A percentile compares a stretch with the other conserved stretches of the same genome.
phyloP scores from a whole-genome alignment of 2,113 vertebrate genomes.

The Apteryx owenii region DNA sequence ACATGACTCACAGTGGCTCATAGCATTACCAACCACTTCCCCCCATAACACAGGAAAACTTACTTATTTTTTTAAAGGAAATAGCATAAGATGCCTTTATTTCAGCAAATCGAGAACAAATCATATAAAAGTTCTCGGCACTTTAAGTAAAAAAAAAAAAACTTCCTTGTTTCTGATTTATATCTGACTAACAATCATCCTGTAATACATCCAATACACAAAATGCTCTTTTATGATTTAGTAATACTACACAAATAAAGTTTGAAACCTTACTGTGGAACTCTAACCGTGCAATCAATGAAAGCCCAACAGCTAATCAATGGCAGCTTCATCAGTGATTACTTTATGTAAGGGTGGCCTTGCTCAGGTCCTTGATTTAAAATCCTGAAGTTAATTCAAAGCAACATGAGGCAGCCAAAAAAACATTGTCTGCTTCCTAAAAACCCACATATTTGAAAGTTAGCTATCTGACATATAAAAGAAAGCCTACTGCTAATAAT shows the following conservation, averaged over 20 bases:
- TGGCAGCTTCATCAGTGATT: conserved; percentile 52
- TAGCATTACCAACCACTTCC: neutral
- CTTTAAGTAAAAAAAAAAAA: neutral
- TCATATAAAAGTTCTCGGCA: neutral
- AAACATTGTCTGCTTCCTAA: neutral
- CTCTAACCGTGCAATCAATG: conserved; percentile 52
- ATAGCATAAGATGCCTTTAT: neutral
- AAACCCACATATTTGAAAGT: neutral
- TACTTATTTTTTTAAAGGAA: neutral
- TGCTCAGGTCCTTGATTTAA: conserved; percentile 32
- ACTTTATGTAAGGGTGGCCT: neutral
- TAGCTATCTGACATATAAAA: neutral
- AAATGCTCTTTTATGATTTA: conserved; percentile 1
- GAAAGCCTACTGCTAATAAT: conserved; percentile 15
- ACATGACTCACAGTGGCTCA: neutral
- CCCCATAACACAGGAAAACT: neutral
- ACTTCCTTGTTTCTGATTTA: neutral
- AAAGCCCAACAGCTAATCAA: conserved; percentile 58
- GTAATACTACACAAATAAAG: conserved; percentile 46
- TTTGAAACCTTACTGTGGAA: conserved; percentile 23
- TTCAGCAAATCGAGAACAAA: neutral
- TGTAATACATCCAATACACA: neutral
- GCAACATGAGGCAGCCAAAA: conserved; percentile 8
- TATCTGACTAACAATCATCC: neutral
- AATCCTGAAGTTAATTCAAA: conserved; percentile 44